phyloP scores from a whole-genome alignment of 2,797 vertebrate species.

The Cryptoblepharus egeriae region DNA sequence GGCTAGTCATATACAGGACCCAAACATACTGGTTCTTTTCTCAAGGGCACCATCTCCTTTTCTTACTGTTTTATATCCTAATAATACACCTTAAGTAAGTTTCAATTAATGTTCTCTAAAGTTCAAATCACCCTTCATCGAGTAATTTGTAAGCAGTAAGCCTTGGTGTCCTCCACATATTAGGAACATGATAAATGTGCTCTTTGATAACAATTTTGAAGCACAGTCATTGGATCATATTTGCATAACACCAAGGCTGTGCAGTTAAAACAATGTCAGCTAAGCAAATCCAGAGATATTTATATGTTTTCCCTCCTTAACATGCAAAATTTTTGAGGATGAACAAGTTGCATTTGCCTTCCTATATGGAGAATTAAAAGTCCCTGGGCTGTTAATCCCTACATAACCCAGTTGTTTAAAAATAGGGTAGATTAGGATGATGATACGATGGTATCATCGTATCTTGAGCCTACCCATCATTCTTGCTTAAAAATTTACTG shows the following conservation, averaged over 20 bases:
- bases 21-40: background rate
- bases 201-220: slow-evolving; percentile 18
- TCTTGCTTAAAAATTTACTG: background rate
- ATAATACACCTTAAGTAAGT: background rate
- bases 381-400: background rate
- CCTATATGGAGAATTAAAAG: background rate
- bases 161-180: slow-evolving; percentile 9
- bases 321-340: background rate
- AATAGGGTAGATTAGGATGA: background rate
- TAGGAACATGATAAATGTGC: background rate
- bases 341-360: background rate
- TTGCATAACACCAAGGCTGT: slow-evolving; percentile 10
- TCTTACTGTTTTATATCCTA: background rate
- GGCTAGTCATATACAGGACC: background rate
- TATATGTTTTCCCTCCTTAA: slow-evolving; percentile 2
- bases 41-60: background rate
- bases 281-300: slow-evolving; percentile 17
- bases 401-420: background rate
- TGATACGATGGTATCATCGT: too few species aligned
- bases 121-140: slow-evolving; percentile 11
- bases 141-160: slow-evolving; percentile 25
- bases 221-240: background rate
- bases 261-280: background rate
- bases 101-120: slow-evolving; percentile 34
- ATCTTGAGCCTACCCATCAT: background rate